These are phyloP conservation scores for Agonum fuliginosum DNA, from an alignment of 2,888 invertebrate genomes.

Conservation along the genomic window DNA sequence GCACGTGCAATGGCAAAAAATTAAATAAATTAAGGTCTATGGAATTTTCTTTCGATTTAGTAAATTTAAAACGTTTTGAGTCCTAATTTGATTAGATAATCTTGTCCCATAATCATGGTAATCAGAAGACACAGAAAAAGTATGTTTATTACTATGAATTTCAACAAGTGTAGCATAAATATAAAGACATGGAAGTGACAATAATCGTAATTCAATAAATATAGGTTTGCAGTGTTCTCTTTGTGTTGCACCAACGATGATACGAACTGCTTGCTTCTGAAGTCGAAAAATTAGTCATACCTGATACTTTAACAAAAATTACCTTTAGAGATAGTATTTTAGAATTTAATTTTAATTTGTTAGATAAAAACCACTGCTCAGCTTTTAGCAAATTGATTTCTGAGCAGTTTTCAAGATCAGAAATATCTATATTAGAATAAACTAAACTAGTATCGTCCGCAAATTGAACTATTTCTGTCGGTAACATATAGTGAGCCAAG, in stretches of 20 bases:
- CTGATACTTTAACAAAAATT: background rate
- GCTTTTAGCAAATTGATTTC: background rate
- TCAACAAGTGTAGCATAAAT: background rate
- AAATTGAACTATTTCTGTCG: background rate
- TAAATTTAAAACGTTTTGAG: background rate
- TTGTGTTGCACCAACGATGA: background rate
- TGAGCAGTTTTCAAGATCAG: background rate
- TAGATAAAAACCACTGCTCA: background rate
- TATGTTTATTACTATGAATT: background rate
- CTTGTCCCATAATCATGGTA: background rate
- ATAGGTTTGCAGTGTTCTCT: background rate
- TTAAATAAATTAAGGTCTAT: background rate
- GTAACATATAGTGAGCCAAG: background rate
- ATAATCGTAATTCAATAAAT: background rate
- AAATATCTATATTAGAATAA: background rate
- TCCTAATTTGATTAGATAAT: background rate
- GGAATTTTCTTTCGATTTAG: background rate
- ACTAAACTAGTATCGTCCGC: background rate
- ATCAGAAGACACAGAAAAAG: background rate
- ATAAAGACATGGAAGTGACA: background rate
- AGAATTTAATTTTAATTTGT: conserved; percentile 5
- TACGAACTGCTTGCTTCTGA: conserved; percentile 9
- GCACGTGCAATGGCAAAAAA: background rate
- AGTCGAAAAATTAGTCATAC: background rate
- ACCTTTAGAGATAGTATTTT: no score